phyloP scores from a whole-genome alignment of 2,797 vertebrate species.

The Macrochelys suwanniensis region DNA sequence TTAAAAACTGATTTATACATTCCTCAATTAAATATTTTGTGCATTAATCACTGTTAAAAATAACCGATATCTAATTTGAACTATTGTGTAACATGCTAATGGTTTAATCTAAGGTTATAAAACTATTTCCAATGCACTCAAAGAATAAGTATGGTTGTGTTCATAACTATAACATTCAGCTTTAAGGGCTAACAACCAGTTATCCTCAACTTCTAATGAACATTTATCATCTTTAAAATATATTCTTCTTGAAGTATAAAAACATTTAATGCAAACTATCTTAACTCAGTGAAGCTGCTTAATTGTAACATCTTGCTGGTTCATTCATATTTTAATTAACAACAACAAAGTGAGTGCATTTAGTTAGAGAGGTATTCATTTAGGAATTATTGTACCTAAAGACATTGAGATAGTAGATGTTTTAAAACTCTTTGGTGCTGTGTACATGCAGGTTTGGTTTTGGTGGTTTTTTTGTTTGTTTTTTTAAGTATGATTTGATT shows the following conservation, averaged over 20 bases:
- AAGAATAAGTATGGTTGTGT: not conserved
- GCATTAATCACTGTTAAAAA: slow-evolving; percentile 87
- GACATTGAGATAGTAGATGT: not conserved
- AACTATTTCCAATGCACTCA: not conserved
- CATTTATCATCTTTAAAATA: not conserved
- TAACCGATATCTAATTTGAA: slow-evolving; percentile 85
- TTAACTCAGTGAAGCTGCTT: not conserved
- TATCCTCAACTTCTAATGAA: not conserved
- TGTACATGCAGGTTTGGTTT: not conserved
- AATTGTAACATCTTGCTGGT: not conserved
- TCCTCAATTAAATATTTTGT: slow-evolving; percentile 85
- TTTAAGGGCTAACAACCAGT: not conserved
- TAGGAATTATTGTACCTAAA: not conserved
- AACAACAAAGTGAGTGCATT: not conserved
- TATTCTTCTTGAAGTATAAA: not conserved
- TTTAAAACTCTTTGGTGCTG: not conserved
- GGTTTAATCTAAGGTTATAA: slow-evolving; percentile 28
- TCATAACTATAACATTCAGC: not conserved
- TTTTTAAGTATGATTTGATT: slow-evolving; percentile 56
- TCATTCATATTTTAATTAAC: slow-evolving; percentile 59
- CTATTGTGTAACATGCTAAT: slow-evolving; percentile 86
- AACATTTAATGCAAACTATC: not conserved
- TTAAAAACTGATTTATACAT: slow-evolving; percentile 89
- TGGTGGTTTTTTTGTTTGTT: not conserved
- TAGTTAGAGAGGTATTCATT: slow-evolving; percentile 18